These are phyloP conservation scores for Dryomyza anilis DNA, from an alignment of 2,888 invertebrate genomes.

Conservation along the genomic window DNA sequence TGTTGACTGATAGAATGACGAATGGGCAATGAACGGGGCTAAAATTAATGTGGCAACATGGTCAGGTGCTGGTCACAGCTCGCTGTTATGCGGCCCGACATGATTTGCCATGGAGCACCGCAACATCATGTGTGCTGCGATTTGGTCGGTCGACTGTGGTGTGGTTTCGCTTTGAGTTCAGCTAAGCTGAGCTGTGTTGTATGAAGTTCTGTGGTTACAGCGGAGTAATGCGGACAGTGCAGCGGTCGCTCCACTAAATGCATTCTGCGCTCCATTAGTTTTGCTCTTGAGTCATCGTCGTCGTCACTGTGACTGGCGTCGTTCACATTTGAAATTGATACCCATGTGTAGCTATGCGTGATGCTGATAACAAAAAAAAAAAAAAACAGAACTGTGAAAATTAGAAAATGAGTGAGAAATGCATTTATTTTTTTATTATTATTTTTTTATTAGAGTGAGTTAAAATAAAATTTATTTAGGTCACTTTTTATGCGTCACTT, in stretches of 20 bases:
- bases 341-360: too few species aligned
- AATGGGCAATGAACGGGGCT: conserved; percentile 27
- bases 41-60: conserved; percentile 26
- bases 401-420: not conserved
- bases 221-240: not conserved
- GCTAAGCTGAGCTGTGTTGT: too few species aligned
- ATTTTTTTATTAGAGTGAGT: too few species aligned
- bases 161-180: too few species aligned
- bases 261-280: not conserved
- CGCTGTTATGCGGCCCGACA: too few species aligned
- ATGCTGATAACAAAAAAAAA: too few species aligned
- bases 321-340: too few species aligned
- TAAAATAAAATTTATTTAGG: too few species aligned
- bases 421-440: too few species aligned
- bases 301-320: not conserved
- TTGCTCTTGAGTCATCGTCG: not conserved
- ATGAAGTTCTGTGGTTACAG: not conserved
- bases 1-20: conserved; percentile 29
- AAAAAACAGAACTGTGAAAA: not conserved
- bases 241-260: not conserved
- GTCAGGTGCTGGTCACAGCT: conserved; percentile 25
- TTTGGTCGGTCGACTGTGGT: too few species aligned
- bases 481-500: too few species aligned
- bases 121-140: too few species aligned
- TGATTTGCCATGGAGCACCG: not conserved